Evolutionary conservation across 2,797 vertebrate species (phyloP).

Genomic region (Phylloscopus collybita): DNA sequence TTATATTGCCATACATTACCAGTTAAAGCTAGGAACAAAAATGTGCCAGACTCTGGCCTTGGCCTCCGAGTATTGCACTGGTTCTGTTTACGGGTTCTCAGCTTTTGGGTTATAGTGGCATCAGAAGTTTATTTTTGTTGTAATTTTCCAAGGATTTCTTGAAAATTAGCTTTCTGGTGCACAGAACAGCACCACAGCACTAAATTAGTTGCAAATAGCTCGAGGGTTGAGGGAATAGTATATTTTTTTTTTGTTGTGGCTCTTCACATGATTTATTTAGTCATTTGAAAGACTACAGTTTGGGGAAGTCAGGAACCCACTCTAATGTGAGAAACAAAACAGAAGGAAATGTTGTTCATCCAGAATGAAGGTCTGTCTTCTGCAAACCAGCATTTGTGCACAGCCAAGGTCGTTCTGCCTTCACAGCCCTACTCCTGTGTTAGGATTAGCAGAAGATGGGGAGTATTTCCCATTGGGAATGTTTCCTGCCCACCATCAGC

Average conservation of each 20-base stretch:
- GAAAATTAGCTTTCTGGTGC: background rate
- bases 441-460: background rate
- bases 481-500: background rate
- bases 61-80: background rate
- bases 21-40: conserved; percentile 44
- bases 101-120: conserved; percentile 24
- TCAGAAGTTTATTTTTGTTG: conserved; percentile 41
- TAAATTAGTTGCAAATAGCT: background rate
- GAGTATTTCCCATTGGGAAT: background rate
- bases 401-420: background rate
- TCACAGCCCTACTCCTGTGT: background rate
- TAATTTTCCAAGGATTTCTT: conserved; percentile 63
- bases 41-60: conserved; percentile 9
- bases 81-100: conserved; percentile 62
- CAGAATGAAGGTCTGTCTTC: background rate
- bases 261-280: conserved; percentile 2
- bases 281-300: background rate
- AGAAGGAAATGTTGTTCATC: background rate
- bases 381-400: background rate
- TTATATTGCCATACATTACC: background rate
- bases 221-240: background rate
- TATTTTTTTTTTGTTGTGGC: background rate
- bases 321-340: background rate
- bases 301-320: background rate
- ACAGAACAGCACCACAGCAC: background rate